phyloP scores from a whole-genome alignment of 2,797 vertebrate species.

The Acanthornis magna region DNA sequence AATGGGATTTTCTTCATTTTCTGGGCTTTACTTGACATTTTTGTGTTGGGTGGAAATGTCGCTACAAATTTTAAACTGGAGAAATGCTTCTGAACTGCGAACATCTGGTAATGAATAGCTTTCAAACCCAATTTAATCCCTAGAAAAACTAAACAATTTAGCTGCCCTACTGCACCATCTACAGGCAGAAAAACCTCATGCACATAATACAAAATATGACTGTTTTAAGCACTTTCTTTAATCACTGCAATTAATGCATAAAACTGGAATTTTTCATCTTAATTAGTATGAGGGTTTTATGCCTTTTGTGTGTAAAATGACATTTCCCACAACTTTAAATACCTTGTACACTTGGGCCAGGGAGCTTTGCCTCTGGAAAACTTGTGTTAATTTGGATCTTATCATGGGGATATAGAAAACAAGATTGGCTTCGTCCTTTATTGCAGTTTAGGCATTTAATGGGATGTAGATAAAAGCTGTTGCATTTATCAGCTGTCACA shows the following conservation, averaged over 20 bases:
- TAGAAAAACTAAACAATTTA: background rate
- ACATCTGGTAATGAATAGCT: conserved; percentile 16
- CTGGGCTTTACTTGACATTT: background rate
- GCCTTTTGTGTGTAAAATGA: background rate
- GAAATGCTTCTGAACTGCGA: conserved; percentile 4
- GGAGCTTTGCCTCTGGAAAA: background rate
- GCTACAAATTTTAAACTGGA: background rate
- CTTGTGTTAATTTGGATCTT: background rate
- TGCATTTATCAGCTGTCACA: conserved; percentile 31
- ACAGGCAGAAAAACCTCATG: background rate
- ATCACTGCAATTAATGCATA: background rate
- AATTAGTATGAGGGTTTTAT: background rate
- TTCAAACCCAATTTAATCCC: background rate
- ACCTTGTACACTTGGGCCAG: background rate
- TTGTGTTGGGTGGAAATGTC: background rate
- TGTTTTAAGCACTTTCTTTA: background rate
- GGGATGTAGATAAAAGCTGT: conserved; percentile 10
- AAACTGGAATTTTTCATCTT: background rate
- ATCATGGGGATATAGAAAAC: background rate
- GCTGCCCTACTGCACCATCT: conserved; percentile 58
- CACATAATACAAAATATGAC: background rate
- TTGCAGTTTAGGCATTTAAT: background rate
- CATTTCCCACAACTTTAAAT: background rate
- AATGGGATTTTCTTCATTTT: background rate
- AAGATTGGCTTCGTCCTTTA: background rate